phyloP scores from a whole-genome alignment of 2,888 invertebrate species.

The Temnothorax unifasciatus region DNA sequence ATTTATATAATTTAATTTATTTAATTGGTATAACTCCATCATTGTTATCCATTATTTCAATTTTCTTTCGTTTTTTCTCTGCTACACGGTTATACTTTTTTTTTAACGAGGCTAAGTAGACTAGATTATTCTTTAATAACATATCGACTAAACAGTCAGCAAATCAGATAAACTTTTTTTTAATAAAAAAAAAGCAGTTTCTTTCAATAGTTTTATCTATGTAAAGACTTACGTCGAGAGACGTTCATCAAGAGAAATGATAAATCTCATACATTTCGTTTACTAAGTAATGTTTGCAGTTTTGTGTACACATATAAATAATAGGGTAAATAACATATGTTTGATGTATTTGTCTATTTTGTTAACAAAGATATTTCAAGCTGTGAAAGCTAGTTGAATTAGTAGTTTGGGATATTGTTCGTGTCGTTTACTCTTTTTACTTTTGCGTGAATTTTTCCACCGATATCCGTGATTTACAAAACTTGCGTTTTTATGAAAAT shows the following conservation, averaged over 20 bases:
- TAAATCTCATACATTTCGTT: neutral
- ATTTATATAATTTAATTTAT: neutral
- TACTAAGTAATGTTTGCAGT: neutral
- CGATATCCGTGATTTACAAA: neutral
- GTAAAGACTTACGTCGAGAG: neutral
- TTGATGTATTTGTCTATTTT: neutral
- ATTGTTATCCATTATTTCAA: neutral
- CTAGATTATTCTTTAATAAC: neutral
- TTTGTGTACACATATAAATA: neutral
- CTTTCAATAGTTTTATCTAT: neutral
- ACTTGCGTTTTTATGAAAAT: neutral
- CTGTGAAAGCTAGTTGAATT: neutral
- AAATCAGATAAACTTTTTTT: neutral
- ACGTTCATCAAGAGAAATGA: neutral
- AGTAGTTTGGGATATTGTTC: neutral
- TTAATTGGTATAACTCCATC: neutral
- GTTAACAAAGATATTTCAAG: neutral
- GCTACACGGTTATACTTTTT: neutral
- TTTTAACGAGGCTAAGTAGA: neutral
- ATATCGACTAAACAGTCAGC: neutral
- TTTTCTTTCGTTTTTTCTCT: neutral
- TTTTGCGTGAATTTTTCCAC: neutral
- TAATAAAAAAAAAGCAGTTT: neutral
- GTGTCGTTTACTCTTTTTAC: constrained; percentile 1
- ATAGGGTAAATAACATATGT: neutral